A percentile compares a stretch with the other conserved stretches of the same genome.
Evolutionary conservation across 2,888 invertebrate species (phyloP).

Genomic region (Syrphus vitripennis): DNA sequence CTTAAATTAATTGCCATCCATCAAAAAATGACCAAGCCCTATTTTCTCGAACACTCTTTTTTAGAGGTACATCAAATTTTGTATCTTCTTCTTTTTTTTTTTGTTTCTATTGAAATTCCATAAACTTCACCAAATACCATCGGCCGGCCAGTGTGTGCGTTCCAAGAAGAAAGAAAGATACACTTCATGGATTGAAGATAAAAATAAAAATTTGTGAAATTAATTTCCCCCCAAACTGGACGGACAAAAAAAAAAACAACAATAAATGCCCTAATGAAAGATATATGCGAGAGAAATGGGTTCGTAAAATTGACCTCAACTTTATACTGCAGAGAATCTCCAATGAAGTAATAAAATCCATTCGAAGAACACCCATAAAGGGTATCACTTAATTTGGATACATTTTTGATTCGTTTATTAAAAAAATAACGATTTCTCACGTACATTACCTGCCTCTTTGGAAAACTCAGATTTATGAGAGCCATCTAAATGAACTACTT

Average conservation of each 20-base stretch:
- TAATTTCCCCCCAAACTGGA: constrained; percentile 51
- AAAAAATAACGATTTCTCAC: constrained; percentile 34
- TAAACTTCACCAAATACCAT: not conserved
- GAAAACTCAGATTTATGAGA: constrained; percentile 38
- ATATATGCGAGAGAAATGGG: constrained; percentile 16
- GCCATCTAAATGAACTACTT: constrained; percentile 45
- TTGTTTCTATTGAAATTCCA: constrained; percentile 51
- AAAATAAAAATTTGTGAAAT: constrained; percentile 60
- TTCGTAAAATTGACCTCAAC: constrained; percentile 25
- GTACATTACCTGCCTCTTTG: constrained; percentile 2
- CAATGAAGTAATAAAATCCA: constrained; percentile 61
- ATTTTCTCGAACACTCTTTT: not conserved
- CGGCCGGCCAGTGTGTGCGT: not conserved
- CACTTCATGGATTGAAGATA: constrained; percentile 9
- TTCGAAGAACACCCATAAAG: constrained; percentile 59
- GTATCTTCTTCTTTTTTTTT: not conserved
- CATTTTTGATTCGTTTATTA: constrained; percentile 19
- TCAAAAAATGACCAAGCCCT: constrained; percentile 53
- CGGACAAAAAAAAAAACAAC: not conserved
- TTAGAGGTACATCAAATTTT: not conserved
- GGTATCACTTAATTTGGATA: constrained; percentile 31
- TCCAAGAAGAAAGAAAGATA: constrained; percentile 37
- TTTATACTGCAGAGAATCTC: not conserved
- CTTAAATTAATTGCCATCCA: constrained; percentile 65
- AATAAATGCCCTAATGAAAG: constrained; percentile 45